Base-by-base conservation (phyloP, 2,113 vertebrate species). In the Phylloscopus whistleri region DNA sequence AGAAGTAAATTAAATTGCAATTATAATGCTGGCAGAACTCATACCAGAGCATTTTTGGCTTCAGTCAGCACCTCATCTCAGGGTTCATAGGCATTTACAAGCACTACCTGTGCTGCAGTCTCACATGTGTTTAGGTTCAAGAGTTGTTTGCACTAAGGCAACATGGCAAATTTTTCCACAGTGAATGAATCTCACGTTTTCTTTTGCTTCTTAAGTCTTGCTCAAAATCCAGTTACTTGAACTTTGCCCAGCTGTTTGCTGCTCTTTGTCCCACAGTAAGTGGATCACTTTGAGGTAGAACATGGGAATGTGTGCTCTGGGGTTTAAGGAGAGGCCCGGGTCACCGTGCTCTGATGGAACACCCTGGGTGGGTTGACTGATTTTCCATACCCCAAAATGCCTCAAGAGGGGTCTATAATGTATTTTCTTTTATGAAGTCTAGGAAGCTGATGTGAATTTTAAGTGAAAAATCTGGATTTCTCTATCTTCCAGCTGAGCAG, bases 1-100 rank as follows among this genome's bases (percentile, higher is more conserved):
- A 77, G 39, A 88, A 86, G 43, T 84, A 80, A 92, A 96, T 88
- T 39, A 83, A 92, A 78, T 81, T 94, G 86, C 83, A 74, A 72
- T 94, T 86, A 59, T 17, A 77, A 95, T 88, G 30, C 72, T 96
- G 90, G 67, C 55, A 90, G 85, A 90, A 86, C 51, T 90, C 67
- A 46, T 21, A 66, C 39, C 63, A 69, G 41, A 73, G 55, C 59
- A 43, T 7, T 90, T 95, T 94, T 93, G 23, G 48, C 74, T 91
- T 89, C 6, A 4, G 56, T 96, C 72, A 86, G 85, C 79, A 77
- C 72, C 88, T 94, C 63, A 53, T 88, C 72, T 86, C 4, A 0
- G 68, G 22, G 35, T 89, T 90, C 93, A 46, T 68, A 92, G 72
- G 79, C 69, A 70, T 74, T 94, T 80, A 39, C 37, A 77, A 86